Evolutionary conservation across 2,888 invertebrate genomes (phyloP), one percentile per base, ranked within the genome.

Genomic region (Archaeoteleia sp.): DNA sequence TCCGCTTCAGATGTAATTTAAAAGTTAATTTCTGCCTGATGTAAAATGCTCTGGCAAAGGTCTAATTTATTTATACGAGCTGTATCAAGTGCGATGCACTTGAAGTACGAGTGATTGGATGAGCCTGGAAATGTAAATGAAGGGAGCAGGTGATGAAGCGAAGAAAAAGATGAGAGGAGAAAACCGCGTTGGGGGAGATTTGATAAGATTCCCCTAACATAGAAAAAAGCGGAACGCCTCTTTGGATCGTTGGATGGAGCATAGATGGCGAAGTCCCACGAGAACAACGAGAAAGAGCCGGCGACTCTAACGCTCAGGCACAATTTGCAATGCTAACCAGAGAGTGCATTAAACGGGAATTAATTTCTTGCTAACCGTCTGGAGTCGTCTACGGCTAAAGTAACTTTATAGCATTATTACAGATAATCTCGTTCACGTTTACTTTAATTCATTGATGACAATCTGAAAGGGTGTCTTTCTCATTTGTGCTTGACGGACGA

Each of bases 291-390:
- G 69, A 60, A 67, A 73, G 71, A 72, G 67, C 49, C 51, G 63
- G 57, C 51, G 42, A 54, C 32, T 32, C 53, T 61, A 51, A 54
- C 54, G 61, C 68, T 58, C 60, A 65, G 29, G 37, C 55, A 72
- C 75, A 77, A 83, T 83, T 82, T 83, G 83, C 83, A 82, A 81
- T 83, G 81, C 82, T 82, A 83, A 83, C 79, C 76, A 79, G 78
- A 68, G 77, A 82, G 82, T 82, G 78, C 79, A 82, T 83, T 82
- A 82, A 82, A 82, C 77, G 77, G 71, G 82, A 82, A 83, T 82
- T 82, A 81, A 82, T 82, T 82, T 80, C 81, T 82, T 82, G 80
- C 80, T 78, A 80, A 81, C 78, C 80, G 77, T 80, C 81, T 78
- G 76, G 75, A 81, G 76, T 78, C 74, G 74, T 60, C 74, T 77